Evolutionary conservation across 2,797 vertebrate species (phyloP), one percentile per base, ranked within the genome.

Genomic region (Sphaeramia orbicularis): DNA sequence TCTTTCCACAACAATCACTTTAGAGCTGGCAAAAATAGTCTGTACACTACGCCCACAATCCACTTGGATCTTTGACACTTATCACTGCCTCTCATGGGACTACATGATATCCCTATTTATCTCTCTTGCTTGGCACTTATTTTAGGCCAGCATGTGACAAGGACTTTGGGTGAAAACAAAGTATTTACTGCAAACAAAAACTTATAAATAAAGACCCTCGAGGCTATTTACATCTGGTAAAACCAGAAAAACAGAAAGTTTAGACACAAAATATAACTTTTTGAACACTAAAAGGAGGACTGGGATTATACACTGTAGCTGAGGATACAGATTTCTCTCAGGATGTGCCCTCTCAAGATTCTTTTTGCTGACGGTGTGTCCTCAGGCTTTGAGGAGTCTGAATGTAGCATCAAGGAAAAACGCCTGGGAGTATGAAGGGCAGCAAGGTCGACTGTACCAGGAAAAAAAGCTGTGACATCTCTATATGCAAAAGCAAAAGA

Each of bases 351-450:
- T 70, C 16, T 15, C 35, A 45, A 21, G 13, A 63, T 58, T 53
- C 52, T 66, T 74, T 73, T 55, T 75, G 57, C 81, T 81, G 76
- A 82, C 58, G 9, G 45, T 12, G 57, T 69, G 38, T 80, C 54
- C 72, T 67, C 60, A 15, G 58, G 67, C 50, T 48, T 65, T 30
- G 12, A 80, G 57, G 54, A 63, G 52, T 65, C 32, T 48, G 48
- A 65, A 43, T 30, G 36, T 58, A 60, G 62, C 54, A 54, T 50
- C 15, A 53, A 52, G 74, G 59, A 19, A 71, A 50, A 71, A 79
- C 40, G 59, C 51, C 32, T 59, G 12, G 49, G 62, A 69, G 51
- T 51, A 57, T 55, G 45, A 84, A 76, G 48, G 35, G 51, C 74
- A 77, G 50, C 42, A 54, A 80, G 72, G 76, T 72, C 79, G 62